A percentile compares a stretch with the other conserved stretches of the same genome.
These are phyloP conservation scores for Enteromius argenteus DNA, from an alignment of 2,797 vertebrate species.

Conservation along the genomic window DNA sequence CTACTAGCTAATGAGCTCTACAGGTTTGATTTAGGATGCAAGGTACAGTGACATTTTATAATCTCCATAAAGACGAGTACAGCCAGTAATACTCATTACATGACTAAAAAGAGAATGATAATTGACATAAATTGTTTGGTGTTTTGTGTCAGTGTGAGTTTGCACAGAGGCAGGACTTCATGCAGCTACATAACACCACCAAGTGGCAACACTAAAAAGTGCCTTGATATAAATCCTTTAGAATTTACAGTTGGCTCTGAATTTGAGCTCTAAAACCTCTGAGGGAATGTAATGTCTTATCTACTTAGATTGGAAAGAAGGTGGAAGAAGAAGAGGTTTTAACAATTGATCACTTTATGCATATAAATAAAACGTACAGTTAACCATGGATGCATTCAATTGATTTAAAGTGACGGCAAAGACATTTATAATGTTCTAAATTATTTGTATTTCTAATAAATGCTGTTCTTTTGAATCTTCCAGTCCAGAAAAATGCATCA, in stretches of 20 bases:
- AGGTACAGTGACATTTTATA: not conserved
- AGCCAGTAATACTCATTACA: not conserved
- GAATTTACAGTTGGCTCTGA: not conserved
- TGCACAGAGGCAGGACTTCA: not conserved
- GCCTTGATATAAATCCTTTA: not conserved
- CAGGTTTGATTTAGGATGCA: not conserved
- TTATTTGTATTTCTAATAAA: not conserved
- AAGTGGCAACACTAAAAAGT: constrained; percentile 42
- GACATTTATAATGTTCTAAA: not conserved
- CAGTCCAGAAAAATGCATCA: not conserved
- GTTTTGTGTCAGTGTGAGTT: not conserved
- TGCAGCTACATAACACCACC: constrained; percentile 43
- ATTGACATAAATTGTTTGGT: not conserved
- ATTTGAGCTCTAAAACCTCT: not conserved
- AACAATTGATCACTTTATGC: not conserved
- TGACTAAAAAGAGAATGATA: not conserved
- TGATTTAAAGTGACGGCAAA: not conserved
- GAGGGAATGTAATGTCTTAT: not conserved
- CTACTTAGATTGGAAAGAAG: not conserved
- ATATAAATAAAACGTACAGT: not conserved
- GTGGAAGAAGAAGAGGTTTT: not conserved
- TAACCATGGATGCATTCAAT: too few species aligned
- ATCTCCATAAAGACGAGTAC: not conserved
- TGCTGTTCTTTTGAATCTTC: not conserved
- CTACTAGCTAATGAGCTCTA: not conserved